Evolutionary conservation across 1,140 invertebrate species (phyloP).

Genomic region (Drosophila pectinifera): DNA sequence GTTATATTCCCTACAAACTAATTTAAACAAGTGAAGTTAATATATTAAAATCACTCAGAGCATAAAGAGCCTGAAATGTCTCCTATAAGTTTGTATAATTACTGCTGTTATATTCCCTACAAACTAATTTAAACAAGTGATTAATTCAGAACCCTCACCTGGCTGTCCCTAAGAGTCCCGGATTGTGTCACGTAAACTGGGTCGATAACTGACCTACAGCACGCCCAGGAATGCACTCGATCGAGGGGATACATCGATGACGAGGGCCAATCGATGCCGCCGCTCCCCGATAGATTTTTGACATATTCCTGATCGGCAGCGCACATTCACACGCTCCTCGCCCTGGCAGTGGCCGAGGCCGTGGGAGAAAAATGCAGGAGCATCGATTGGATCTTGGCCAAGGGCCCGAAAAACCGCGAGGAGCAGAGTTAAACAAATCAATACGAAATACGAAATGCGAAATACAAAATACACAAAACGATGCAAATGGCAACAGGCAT

Average conservation of each 20-base stretch:
- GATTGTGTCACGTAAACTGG: conserved; percentile 61
- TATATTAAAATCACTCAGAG: too few species aligned
- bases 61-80: too few species aligned
- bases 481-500: conserved; percentile 81
- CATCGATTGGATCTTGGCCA: conserved; percentile 5
- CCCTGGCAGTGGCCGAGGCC: conserved; percentile 61
- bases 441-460: conserved; percentile 51
- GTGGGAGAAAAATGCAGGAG: conserved; percentile 77
- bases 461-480: conserved; percentile 52
- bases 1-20: too few species aligned
- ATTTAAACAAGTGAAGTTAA: too few species aligned
- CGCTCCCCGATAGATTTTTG: conserved; percentile 70
- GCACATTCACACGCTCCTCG: conserved; percentile 72
- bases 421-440: conserved; percentile 74
- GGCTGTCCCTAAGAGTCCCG: not conserved
- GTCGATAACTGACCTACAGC: conserved; percentile 79
- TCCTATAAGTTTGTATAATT: too few species aligned
- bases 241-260: not conserved
- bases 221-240: conserved; percentile 31
- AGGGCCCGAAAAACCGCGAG: conserved; percentile 48
- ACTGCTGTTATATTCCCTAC: too few species aligned
- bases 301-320: conserved; percentile 57
- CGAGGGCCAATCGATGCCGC: conserved; percentile 14
- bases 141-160: not conserved
- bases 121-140: too few species aligned